phyloP scores from a whole-genome alignment of 2,888 invertebrate genomes.

The Ashinkailepas kermadecensis region DNA sequence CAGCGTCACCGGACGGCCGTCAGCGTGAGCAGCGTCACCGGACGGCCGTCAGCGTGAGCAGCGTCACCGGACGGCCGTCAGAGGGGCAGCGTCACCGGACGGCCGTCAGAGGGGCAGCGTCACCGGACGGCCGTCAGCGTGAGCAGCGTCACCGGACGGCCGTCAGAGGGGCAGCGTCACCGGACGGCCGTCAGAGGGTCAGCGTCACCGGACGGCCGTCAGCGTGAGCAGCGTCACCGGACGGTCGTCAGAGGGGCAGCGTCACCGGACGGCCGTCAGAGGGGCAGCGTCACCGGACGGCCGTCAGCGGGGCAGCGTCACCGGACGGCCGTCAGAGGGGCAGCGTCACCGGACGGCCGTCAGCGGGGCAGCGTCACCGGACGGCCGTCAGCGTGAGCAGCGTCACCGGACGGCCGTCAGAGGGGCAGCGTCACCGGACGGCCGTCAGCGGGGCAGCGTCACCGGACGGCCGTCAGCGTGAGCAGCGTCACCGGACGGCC shows the following conservation, averaged over 20 bases:
- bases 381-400: too few relatives aligned
- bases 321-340: constrained; percentile 37
- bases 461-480: too few relatives aligned
- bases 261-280: constrained; percentile 37
- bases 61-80: constrained; percentile 37
- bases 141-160: too few relatives aligned
- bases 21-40: too few relatives aligned
- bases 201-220: too few relatives aligned
- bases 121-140: too few relatives aligned
- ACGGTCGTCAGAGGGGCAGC: constrained; percentile 37
- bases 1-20: too few relatives aligned
- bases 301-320: constrained; percentile 37
- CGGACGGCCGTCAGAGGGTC: constrained; percentile 37
- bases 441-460: constrained; percentile 37
- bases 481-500: constrained; percentile 34
- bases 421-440: too few relatives aligned
- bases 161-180: constrained; percentile 36
- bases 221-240: too few relatives aligned
- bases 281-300: too few relatives aligned
- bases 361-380: neutral
- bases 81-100: too few relatives aligned
- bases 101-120: constrained; percentile 37
- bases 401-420: constrained; percentile 37
- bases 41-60: too few relatives aligned
- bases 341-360: constrained; percentile 37